These are phyloP conservation scores for Heteronetta atricapilla DNA, from an alignment of 2,113 vertebrate genomes.

Conservation along the genomic window DNA sequence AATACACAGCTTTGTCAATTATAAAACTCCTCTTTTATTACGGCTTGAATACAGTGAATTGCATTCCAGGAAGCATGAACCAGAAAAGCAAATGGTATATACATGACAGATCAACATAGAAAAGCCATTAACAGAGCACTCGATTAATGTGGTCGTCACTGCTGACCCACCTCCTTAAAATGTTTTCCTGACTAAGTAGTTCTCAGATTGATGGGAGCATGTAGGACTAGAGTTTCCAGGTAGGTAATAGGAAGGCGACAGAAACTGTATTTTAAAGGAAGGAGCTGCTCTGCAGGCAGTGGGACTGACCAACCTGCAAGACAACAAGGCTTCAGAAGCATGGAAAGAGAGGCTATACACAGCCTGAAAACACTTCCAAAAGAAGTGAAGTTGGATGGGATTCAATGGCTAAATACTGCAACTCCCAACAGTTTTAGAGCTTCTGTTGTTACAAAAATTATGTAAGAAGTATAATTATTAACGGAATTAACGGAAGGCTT, in stretches of 20 bases:
- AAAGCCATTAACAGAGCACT: background rate
- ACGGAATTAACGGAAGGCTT: background rate
- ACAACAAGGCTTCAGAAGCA: background rate
- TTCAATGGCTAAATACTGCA: background rate
- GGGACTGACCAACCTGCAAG: background rate
- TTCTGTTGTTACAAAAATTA: background rate
- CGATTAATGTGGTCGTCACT: accelerated
- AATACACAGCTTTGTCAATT: background rate
- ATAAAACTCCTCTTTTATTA: background rate
- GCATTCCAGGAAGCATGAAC: background rate
- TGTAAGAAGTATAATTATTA: background rate
- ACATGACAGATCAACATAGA: background rate
- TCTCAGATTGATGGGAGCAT: background rate
- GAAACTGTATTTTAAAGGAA: background rate
- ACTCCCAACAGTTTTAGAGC: background rate
- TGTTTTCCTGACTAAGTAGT: background rate
- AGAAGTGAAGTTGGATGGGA: background rate
- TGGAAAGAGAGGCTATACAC: background rate
- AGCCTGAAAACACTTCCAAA: background rate
- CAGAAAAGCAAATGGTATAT: background rate
- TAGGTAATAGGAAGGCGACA: background rate
- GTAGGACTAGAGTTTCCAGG: background rate
- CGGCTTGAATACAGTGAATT: background rate
- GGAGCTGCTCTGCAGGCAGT: background rate
- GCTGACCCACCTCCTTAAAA: background rate